A percentile compares a stretch with the other conserved stretches of the same genome.
phyloP scores from a whole-genome alignment of 2,888 invertebrate species.

The Pristionchus japonicus region DNA sequence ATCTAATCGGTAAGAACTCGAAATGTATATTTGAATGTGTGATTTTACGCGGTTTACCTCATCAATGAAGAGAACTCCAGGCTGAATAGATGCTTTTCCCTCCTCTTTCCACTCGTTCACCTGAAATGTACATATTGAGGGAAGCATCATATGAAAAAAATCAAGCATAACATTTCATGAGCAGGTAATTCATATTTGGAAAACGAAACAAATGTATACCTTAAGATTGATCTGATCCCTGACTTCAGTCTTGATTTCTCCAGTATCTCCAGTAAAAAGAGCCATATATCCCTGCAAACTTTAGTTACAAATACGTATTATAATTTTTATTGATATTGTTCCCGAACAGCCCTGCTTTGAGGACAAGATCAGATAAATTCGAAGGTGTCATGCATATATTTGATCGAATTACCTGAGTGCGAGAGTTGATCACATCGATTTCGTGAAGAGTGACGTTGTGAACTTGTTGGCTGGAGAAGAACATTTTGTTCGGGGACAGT shows the following conservation, averaged over 20 bases:
- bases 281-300: slow-evolving; percentile 90
- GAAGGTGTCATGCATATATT: too few species aligned
- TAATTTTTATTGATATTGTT: neutral
- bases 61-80: slow-evolving; percentile 82
- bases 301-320: neutral
- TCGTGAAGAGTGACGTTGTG: slow-evolving; percentile 99
- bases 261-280: slow-evolving; percentile 97
- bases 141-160: neutral
- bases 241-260: slow-evolving; percentile 97
- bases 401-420: slow-evolving; percentile 81
- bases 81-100: slow-evolving; percentile 98
- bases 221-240: slow-evolving; percentile 97
- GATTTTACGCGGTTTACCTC: slow-evolving; percentile 55
- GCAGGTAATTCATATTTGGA: neutral
- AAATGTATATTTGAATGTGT: slow-evolving; percentile 75
- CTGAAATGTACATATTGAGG: too few species aligned
- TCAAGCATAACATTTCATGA: neutral
- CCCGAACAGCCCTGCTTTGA: too few species aligned
- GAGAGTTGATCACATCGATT: slow-evolving; percentile 97
- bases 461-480: slow-evolving; percentile 86
- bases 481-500: neutral
- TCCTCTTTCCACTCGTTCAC: slow-evolving; percentile 98
- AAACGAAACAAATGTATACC: slow-evolving; percentile 75
- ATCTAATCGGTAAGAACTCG: slow-evolving; percentile 86
- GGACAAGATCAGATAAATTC: too few species aligned